Conservation (phyloP, 2,797 vertebrate genomes). For the Natrix natrix region DNA sequence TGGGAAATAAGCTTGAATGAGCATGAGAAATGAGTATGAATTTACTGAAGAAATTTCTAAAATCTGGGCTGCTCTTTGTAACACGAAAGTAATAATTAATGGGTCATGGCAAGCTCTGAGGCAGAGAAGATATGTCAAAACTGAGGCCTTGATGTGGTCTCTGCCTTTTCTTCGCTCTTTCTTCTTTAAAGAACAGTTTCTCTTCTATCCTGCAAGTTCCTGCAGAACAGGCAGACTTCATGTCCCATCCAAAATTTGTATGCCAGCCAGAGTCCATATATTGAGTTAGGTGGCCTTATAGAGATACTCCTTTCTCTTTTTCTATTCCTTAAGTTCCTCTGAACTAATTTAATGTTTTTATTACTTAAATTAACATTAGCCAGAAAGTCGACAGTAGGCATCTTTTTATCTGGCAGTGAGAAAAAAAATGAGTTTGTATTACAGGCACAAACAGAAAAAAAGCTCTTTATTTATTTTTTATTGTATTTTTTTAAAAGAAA, state of each 20-base stretch:
- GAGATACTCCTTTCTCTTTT: neutral
- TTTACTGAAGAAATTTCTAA: neutral
- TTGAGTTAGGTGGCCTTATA: neutral
- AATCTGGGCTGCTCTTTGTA: neutral
- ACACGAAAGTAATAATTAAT: neutral
- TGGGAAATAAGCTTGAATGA: neutral
- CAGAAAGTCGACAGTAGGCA: neutral
- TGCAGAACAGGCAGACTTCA: neutral
- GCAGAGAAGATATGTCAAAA: neutral
- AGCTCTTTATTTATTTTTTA: neutral
- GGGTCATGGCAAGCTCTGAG: neutral
- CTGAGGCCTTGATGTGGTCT: neutral
- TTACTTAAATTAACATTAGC: neutral
- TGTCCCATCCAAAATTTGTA: neutral
- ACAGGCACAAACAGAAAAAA: neutral
- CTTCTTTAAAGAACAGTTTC: neutral
- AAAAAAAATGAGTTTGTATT: neutral
- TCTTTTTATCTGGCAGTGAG: neutral
- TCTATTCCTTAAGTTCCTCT: neutral
- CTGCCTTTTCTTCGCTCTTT: neutral
- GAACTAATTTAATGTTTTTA: neutral
- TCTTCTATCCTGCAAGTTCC: neutral
- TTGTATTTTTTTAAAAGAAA: neutral
- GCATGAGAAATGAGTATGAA: neutral
- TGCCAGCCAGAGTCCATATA: neutral